Evolutionary conservation across 2,888 invertebrate genomes (phyloP).

Genomic region (Caenorhabditis sulstoni): DNA sequence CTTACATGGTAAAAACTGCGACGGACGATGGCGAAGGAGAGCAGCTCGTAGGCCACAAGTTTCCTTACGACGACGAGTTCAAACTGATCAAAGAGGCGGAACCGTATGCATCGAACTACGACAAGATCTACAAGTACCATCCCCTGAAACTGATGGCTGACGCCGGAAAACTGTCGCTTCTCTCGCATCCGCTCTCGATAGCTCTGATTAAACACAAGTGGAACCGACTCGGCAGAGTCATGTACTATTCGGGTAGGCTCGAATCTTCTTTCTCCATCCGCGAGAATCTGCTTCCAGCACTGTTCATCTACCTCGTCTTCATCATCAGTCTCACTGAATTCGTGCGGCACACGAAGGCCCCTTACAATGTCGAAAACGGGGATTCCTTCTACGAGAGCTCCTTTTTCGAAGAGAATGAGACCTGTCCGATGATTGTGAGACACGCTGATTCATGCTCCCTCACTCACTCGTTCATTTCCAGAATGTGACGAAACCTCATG

Average conservation of each 20-base stretch:
- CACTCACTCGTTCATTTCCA: conserved; percentile 3
- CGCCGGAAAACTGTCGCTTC: conserved; percentile 81
- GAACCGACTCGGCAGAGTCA: conserved; percentile 82
- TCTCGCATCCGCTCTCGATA: conserved; percentile 83
- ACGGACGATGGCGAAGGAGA: conserved; percentile 39
- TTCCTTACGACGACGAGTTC: conserved; percentile 75
- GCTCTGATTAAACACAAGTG: conserved; percentile 83
- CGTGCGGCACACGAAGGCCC: conserved; percentile 80
- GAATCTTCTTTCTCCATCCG: conserved; percentile 43
- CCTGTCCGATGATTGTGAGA: conserved; percentile 55
- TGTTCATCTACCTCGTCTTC: conserved; percentile 82
- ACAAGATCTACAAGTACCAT: conserved; percentile 81
- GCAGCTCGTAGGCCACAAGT: conserved; percentile 35
- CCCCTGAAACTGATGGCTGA: conserved; percentile 82
- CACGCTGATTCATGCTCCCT: neutral
- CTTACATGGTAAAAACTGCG: conserved; percentile 78
- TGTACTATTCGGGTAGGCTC: conserved; percentile 81
- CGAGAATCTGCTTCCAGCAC: conserved; percentile 72
- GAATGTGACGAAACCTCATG: conserved; percentile 26
- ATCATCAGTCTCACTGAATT: conserved; percentile 82
- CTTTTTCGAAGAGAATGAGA: conserved; percentile 51
- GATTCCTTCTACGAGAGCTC: conserved; percentile 31
- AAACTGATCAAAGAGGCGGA: conserved; percentile 76
- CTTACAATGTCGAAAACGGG: conserved; percentile 65
- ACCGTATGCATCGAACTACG: conserved; percentile 81